A percentile compares a stretch with the other conserved stretches of the same genome.
These are phyloP conservation scores for Alloscopus bannaensis DNA, from an alignment of 2,888 invertebrate genomes.

Conservation along the genomic window DNA sequence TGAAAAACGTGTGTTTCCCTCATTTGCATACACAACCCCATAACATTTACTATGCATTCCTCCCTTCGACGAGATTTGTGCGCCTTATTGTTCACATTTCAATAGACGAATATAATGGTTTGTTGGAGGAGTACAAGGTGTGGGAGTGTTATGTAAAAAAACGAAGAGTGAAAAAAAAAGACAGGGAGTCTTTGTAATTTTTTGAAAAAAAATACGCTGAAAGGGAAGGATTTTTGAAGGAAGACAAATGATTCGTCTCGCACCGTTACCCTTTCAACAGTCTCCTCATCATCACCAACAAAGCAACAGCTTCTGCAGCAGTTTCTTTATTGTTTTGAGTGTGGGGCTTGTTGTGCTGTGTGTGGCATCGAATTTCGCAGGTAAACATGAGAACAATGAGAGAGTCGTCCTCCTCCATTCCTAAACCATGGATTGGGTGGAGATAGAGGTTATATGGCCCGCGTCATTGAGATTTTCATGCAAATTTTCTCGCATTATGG, in stretches of 20 bases:
- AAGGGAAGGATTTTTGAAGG: constrained; percentile 51
- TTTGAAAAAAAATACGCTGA: background rate
- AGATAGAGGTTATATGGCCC: background rate
- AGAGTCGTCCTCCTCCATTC: too few species aligned
- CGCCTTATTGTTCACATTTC: too few species aligned
- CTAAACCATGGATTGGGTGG: too few species aligned
- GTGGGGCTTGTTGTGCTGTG: constrained; percentile 55
- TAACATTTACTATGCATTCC: too few species aligned
- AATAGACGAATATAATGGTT: too few species aligned
- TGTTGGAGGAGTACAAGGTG: too few species aligned
- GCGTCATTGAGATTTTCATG: background rate
- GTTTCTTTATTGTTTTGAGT: constrained; percentile 39
- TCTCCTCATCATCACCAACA: constrained; percentile 36
- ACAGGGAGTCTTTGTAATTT: background rate
- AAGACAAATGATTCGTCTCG: constrained; percentile 68
- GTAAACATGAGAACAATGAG: constrained; percentile 25
- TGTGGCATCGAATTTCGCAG: constrained; percentile 49
- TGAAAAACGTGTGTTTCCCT: too few species aligned
- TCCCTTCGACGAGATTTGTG: too few species aligned
- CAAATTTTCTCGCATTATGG: too few species aligned
- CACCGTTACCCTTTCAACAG: constrained; percentile 60
- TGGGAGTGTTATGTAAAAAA: too few species aligned
- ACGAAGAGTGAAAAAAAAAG: background rate
- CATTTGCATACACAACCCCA: too few species aligned
- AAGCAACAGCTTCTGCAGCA: constrained; percentile 17